Conservation (phyloP, 1,140 invertebrate genomes). For the Oppia nitens region DNA sequence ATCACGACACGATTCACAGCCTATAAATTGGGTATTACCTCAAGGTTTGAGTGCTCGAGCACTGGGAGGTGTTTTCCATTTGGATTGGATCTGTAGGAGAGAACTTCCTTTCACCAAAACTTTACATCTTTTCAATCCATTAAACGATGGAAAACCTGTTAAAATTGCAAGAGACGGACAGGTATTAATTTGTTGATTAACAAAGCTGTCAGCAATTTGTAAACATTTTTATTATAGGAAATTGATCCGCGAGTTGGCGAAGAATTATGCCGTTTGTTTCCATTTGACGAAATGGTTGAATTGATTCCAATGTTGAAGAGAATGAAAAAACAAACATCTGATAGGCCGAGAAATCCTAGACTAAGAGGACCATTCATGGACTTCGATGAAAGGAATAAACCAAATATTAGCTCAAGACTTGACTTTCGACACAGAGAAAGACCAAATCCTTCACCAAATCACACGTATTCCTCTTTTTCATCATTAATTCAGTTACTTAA, state of each 20-base stretch:
- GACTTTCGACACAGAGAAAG: not conserved
- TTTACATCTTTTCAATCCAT: constrained; percentile 83
- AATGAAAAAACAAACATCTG: constrained; percentile 31
- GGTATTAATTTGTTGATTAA: constrained; percentile 25
- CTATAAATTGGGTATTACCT: constrained; percentile 88
- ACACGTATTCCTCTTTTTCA: not conserved
- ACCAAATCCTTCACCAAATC: not conserved
- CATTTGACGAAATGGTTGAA: constrained; percentile 80
- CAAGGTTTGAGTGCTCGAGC: constrained; percentile 78
- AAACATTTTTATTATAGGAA: constrained; percentile 41
- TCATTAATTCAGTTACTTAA: not conserved
- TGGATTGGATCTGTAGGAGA: constrained; percentile 87
- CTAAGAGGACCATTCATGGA: constrained; percentile 6
- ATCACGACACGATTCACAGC: constrained; percentile 67
- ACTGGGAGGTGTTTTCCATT: constrained; percentile 81
- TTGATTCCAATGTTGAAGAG: constrained; percentile 71
- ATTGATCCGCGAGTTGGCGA: constrained; percentile 87
- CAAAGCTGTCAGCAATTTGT: not conserved
- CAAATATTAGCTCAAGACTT: not conserved
- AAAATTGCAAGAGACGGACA: constrained; percentile 95
- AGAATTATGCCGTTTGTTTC: constrained; percentile 81
- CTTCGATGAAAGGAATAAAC: not conserved
- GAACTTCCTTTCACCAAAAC: constrained; percentile 83
- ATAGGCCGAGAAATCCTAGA: constrained; percentile 6
- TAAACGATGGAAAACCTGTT: constrained; percentile 96